Conservation (phyloP, 2,888 invertebrate species). For the Drymonia ruficornis region DNA sequence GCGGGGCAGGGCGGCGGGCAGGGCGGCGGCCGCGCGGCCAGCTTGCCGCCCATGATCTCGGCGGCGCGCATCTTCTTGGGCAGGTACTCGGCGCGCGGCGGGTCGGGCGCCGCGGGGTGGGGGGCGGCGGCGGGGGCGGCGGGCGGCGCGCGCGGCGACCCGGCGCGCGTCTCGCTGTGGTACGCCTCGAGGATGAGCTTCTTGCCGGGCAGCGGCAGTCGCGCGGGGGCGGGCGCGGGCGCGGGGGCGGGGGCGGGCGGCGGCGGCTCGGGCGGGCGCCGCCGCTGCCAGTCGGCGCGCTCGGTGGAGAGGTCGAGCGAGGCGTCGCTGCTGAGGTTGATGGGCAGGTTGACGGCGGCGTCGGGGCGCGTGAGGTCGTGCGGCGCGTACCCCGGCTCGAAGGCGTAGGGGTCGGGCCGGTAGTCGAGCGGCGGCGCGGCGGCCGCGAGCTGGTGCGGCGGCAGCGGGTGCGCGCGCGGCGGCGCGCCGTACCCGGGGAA, state of each 20-base stretch:
- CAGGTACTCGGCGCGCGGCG: conserved; percentile 71
- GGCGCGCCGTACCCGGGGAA: conserved; percentile 52
- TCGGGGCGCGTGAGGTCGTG: conserved; percentile 61
- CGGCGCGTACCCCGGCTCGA: conserved; percentile 59
- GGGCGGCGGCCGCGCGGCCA: conserved; percentile 55
- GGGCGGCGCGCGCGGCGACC: conserved; percentile 53
- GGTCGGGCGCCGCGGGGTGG: conserved; percentile 45
- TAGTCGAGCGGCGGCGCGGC: conserved; percentile 57
- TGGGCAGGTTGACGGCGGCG: conserved; percentile 63
- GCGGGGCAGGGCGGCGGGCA: conserved; percentile 44
- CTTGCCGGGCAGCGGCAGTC: conserved; percentile 75
- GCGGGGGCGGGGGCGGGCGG: conserved; percentile 72
- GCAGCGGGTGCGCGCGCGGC: conserved; percentile 48
- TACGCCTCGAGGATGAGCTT: conserved; percentile 80
- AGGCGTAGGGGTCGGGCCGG: conserved; percentile 67
- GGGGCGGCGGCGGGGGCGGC: conserved; percentile 37
- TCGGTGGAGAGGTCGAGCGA: conserved; percentile 74
- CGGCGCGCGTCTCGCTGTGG: conserved; percentile 71
- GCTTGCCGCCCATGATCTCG: conserved; percentile 76
- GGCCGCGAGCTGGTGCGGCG: conserved; percentile 42
- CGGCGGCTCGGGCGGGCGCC: conserved; percentile 69
- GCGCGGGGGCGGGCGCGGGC: conserved; percentile 59
- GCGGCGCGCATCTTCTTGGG: conserved; percentile 83
- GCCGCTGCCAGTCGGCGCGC: conserved; percentile 70
- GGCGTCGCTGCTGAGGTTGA: conserved; percentile 79